Percentiles rank a stretch among this genome's conserved stretches.
phyloP scores from a whole-genome alignment of 2,113 vertebrate species.

The Zosterops japonicus region DNA sequence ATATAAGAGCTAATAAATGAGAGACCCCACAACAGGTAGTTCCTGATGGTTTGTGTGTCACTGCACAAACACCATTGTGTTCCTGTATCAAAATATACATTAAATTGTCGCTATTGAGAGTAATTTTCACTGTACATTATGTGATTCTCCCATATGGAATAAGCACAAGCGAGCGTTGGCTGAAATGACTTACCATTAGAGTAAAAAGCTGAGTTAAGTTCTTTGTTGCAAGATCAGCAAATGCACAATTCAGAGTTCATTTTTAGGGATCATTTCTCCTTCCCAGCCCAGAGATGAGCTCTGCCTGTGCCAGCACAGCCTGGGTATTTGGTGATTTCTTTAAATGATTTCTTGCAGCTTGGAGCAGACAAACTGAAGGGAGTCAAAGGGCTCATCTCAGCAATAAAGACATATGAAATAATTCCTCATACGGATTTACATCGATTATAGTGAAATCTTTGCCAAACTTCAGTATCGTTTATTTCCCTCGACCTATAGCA shows the following conservation, averaged over 20 bases:
- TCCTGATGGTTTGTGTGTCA: neutral
- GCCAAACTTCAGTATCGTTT: accelerated
- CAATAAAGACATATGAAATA: accelerated
- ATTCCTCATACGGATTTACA: accelerated
- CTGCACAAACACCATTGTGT: neutral
- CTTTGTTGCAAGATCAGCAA: neutral
- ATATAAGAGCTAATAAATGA: neutral
- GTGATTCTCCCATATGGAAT: accelerated
- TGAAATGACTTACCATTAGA: accelerated
- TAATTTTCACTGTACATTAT: accelerated
- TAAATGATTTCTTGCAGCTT: neutral
- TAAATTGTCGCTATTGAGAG: too few species aligned
- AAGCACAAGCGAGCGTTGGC: too few species aligned
- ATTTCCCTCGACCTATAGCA: accelerated
- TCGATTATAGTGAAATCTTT: accelerated
- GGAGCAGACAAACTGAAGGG: accelerated
- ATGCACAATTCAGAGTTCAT: accelerated
- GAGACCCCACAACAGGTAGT: accelerated
- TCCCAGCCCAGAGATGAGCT: accelerated
- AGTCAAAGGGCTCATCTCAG: neutral
- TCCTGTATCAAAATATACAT: neutral
- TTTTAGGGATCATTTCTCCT: neutral
- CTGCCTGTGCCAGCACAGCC: neutral
- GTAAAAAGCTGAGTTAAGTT: accelerated
- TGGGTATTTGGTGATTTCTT: accelerated